Conservation (phyloP, 2,888 invertebrate species). For the Auanema sp. region DNA sequence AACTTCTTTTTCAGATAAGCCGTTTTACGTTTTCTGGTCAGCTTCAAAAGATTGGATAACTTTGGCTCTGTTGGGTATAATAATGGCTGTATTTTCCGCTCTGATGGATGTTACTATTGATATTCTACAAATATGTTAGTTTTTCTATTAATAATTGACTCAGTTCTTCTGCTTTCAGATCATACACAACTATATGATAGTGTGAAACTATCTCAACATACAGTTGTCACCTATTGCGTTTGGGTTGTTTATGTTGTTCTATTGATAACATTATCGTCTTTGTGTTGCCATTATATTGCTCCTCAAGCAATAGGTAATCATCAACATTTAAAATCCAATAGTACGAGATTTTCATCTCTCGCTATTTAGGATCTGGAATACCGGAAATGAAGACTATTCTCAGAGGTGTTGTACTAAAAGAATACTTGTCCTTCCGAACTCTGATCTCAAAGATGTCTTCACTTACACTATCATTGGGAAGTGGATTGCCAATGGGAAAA, state of each 20-base stretch:
- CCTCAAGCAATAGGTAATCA: conserved; percentile 86
- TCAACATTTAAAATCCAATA: not conserved
- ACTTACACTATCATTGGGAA: conserved; percentile 89
- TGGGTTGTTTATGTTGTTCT: conserved; percentile 54
- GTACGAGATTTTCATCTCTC: too few relatives aligned
- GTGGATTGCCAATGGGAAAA: conserved; percentile 93
- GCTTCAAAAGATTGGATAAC: conserved; percentile 66
- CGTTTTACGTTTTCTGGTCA: conserved; percentile 19
- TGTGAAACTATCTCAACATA: conserved; percentile 16
- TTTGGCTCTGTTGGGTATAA: conserved; percentile 66
- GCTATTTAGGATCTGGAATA: conserved; percentile 37
- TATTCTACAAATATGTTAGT: conserved; percentile 28
- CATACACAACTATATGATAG: conserved; percentile 30
- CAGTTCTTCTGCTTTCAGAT: conserved; percentile 23
- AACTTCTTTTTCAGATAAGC: conserved; percentile 17
- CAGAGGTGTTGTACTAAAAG: conserved; percentile 92
- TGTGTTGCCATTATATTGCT: conserved; percentile 89
- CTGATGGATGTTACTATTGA: conserved; percentile 57
- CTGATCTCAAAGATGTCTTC: conserved; percentile 91
- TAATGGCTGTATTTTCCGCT: conserved; percentile 65
- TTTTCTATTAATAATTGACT: not conserved
- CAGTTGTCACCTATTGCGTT: conserved; percentile 24
- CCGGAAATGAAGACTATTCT: conserved; percentile 78
- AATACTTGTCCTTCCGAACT: conserved; percentile 91
- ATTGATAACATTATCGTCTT: conserved; percentile 47